These are phyloP conservation scores for Engystomops pustulosus DNA, from an alignment of 2,113 vertebrate species.

Conservation along the genomic window DNA sequence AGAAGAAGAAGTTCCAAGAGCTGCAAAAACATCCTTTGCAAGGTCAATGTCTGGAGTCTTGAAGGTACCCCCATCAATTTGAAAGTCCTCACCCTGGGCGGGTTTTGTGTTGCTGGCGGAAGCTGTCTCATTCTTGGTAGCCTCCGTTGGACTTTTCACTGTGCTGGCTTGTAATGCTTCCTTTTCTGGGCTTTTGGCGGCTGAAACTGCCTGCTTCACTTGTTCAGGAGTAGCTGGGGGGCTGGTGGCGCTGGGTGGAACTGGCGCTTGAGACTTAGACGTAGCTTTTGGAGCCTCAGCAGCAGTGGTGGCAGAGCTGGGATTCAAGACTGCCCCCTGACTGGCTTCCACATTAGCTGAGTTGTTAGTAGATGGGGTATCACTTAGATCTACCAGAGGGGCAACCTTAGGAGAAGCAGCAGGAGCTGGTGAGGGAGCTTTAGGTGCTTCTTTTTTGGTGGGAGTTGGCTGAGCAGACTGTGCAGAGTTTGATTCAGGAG, in stretches of 20 bases:
- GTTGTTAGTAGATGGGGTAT: slow-evolving; percentile 69
- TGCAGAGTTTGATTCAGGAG: slow-evolving; percentile 76
- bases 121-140: slow-evolving; percentile 74
- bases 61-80: slow-evolving; percentile 92
- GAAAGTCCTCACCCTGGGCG: slow-evolving; percentile 87
- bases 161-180: slow-evolving; percentile 76
- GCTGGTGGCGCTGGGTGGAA: slow-evolving; percentile 67
- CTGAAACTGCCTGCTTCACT: slow-evolving; percentile 72
- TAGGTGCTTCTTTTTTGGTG: slow-evolving; percentile 67
- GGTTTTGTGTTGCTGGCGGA: slow-evolving; percentile 75
- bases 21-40: slow-evolving; percentile 92
- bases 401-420: slow-evolving; percentile 79
- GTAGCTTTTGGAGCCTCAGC: slow-evolving; percentile 70
- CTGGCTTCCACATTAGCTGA: slow-evolving; percentile 71
- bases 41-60: slow-evolving; percentile 88
- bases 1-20: slow-evolving; percentile 80
- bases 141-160: slow-evolving; percentile 72
- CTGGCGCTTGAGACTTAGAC: slow-evolving; percentile 66
- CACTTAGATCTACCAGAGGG: slow-evolving; percentile 91
- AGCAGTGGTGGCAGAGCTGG: slow-evolving; percentile 63
- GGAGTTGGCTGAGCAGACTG: slow-evolving; percentile 71
- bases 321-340: slow-evolving; percentile 75
- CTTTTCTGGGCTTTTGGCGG: slow-evolving; percentile 75
- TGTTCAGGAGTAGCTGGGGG: slow-evolving; percentile 73
- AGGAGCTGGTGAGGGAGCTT: slow-evolving; percentile 69